Evolutionary conservation across 2,113 vertebrate genomes (phyloP), one percentile per base, ranked within the genome.

Genomic region (Mirounga angustirostris): DNA sequence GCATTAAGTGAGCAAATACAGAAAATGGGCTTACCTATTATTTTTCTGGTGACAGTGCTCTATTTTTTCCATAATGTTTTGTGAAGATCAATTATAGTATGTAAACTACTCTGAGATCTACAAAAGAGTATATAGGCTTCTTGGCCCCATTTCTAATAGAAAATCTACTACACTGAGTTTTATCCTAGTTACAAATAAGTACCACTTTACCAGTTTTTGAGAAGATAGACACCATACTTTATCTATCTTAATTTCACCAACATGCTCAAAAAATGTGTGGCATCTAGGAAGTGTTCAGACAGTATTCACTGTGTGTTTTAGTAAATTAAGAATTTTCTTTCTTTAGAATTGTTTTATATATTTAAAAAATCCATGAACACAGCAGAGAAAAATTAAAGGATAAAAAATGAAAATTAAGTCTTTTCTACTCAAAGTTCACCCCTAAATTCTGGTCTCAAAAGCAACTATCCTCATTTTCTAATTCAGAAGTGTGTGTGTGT

Each of bases 301-400:
- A 71, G 15, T 80, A 52, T 26, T 67, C 7, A 91, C 2, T 74
- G 26, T 89, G 28, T 52, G 11, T 67, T 65, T 56, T 78, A 91
- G 14, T 87, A 56, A 92, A 85, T 58, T 59, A 85, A 67, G 30
- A 71, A 26, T 80, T 52, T n/a, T 78, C 15, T 73, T 92, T 61
- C 28, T 83, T 76, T 89, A 95, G 54, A 76, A 5, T 52, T 91
- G 18, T 52, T 76, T 84, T 88, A 40, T n/a, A 84, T 24, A 18
- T 83, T 91, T 85, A 97, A 78, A 91, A 22, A 95, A 88, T 22
- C 15, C 3, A 96, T 76, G 36, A 86, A 87, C 10, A 80, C 14
- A 76, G 30, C 30, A 63, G 52, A 65, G 33, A 78, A 91, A 90
- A 85, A 58, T 46, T 9, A 73, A 85, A 97, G 40, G 5, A 52